Evolutionary conservation across 1,140 invertebrate genomes (phyloP), one percentile per base, ranked within the genome.

Genomic region (Saxidomus purpurata): DNA sequence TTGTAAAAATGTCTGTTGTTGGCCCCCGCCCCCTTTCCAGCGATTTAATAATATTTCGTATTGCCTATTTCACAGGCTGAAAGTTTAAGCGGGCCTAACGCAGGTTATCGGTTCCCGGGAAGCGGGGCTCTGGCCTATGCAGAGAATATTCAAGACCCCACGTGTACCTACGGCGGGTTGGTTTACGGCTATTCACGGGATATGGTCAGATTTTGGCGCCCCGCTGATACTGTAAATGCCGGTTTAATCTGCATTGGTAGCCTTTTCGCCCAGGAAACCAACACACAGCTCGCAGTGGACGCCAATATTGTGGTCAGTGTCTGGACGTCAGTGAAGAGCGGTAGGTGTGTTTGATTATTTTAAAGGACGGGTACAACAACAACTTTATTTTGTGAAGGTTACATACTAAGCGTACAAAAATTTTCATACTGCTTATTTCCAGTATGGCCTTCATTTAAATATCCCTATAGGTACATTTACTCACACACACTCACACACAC

Each of bases 181-280:
- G 28, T 31, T 1, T 81, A 81, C 55, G 52, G 49, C 4, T 81
- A 81, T 38, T 22, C 9, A 1, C 1, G 9, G n/a, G 52, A 61
- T n/a, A 63, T 49, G 52, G 6, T 81, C 8, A 43, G 79, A 36
- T 81, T 81, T 28, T 81, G 79, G 79, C 49, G 79, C 4, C 79
- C 79, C 52, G 61, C 49, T 59, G 79, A 61, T 25, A 40, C 22
- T 15, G 52, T n/a, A 6, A 81, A 81, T 81, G 79, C 15, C 31
- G 79, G 79, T 0, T 36, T 81, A 0, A 49, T 81, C 31, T 81
- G 79, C 25, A 63, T 81, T 22, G 25, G 28, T 25, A 36, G 28
- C 52, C 22, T 25, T 0, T 36, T 61, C 36, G 79, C 49, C 11
- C 19, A 38, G 6, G 52, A 28, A 0, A 81, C 4, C 6, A 61